Conservation (phyloP, 2,113 vertebrate genomes). For the Chaetodon trifascialis region DNA sequence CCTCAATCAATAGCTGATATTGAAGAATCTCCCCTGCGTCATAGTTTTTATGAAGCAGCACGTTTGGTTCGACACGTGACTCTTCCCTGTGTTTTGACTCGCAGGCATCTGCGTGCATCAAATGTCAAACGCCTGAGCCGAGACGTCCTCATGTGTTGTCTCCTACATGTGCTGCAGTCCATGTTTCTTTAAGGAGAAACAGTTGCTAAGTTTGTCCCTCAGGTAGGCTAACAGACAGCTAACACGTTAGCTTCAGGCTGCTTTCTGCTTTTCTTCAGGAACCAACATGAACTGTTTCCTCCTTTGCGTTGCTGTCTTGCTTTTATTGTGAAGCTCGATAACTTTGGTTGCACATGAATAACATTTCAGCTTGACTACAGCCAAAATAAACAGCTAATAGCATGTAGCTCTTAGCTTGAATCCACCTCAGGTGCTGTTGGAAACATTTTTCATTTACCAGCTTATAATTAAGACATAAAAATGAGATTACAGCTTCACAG, state of each 20-base stretch:
- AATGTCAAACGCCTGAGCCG: too few species aligned
- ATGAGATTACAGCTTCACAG: background rate
- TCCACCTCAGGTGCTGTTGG: background rate
- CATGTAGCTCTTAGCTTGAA: background rate
- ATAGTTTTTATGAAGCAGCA: background rate
- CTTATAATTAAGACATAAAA: background rate
- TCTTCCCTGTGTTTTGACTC: too few species aligned
- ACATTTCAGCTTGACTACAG: background rate
- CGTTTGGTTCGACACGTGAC: background rate
- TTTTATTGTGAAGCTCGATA: background rate
- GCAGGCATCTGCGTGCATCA: too few species aligned
- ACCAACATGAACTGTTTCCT: background rate
- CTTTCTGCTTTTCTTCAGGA: background rate
- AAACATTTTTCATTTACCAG: background rate
- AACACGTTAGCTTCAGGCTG: background rate
- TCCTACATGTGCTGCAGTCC: too few species aligned
- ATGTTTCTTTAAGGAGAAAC: too few species aligned
- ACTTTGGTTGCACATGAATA: background rate
- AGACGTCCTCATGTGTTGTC: too few species aligned
- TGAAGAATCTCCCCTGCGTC: background rate
- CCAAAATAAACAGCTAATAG: background rate
- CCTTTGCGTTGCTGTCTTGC: background rate
- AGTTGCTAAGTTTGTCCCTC: too few species aligned
- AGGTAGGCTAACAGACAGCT: background rate
- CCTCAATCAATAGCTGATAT: too few species aligned